Base-by-base conservation (phyloP, 2,888 invertebrate genomes). In the Ceraclea dissimilis region DNA sequence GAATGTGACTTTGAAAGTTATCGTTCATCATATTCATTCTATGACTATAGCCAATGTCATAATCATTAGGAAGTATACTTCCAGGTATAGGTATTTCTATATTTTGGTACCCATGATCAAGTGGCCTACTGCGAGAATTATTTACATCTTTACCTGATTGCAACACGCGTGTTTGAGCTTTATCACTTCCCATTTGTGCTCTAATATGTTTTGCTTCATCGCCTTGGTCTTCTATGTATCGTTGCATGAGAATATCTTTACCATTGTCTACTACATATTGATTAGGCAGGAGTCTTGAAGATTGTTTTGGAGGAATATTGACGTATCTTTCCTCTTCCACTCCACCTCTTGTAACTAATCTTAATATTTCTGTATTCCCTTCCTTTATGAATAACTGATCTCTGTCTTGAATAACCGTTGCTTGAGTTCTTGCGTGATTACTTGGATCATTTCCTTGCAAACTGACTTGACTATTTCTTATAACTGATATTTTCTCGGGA, bases 151-250 rank as follows among this genome's bases (percentile, higher is more conserved):
- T 18, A 51, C 47, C 50, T 8, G 54, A 39, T 18, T 58, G 54
- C 34, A 22, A 52, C 20, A 33, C 20, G 48, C 52, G 44, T 19
- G 39, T 21, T 33, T 49, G 34, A 34, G 19, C 44, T 48, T 52
- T 49, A 5, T 52, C 49, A 44, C 46, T 44, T 34, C 49, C 57
- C 54, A 60, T 49, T 51, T 57, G 73, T 48, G 73, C 81, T 57
- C 82, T 70, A 51, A 82, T 81, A 62, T 81, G 76, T 63, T 81
- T 82, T 53, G 80, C 82, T 63, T 82, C 82, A 68, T 82, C 81
- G 1, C 82, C 80, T 67, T 86, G 90, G 69, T 92, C 91, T 67
- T 90, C 86, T 62, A 92, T 92, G 68, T 90, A 92, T 53, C 91
- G 75, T 64, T 86, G 81, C 82, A 92, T 85, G 2, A 93, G 73